phyloP scores from a whole-genome alignment of 2,113 vertebrate species.

The Symphodus melops region DNA sequence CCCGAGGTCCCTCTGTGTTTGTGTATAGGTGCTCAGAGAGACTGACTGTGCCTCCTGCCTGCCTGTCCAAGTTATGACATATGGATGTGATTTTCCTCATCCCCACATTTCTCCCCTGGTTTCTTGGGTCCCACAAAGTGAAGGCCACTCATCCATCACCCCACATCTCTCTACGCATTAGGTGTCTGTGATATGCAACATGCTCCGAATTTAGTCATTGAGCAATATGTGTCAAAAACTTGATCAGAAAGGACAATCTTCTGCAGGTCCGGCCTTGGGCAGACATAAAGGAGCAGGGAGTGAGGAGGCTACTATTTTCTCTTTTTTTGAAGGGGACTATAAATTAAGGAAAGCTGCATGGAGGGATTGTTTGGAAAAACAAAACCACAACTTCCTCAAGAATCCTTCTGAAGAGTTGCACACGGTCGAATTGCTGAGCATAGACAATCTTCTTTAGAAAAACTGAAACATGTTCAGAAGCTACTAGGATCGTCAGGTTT shows the following conservation, averaged over 20 bases:
- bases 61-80: constrained; percentile 69
- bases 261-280: constrained; percentile 9
- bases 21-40: constrained; percentile 48
- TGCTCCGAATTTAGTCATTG: constrained; percentile 20
- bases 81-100: constrained; percentile 80
- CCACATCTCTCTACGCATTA: constrained; percentile 29
- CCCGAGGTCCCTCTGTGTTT: constrained; percentile 31
- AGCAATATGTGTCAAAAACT: constrained; percentile 25
- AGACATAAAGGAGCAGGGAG: constrained; percentile 6
- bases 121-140: constrained; percentile 44
- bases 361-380: constrained; percentile 54
- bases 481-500: constrained; percentile 36
- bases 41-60: constrained; percentile 44
- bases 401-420: constrained; percentile 27
- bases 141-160: constrained; percentile 63
- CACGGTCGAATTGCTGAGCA: constrained; percentile 43
- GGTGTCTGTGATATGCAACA: constrained; percentile 17
- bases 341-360: constrained; percentile 46
- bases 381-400: constrained; percentile 55
- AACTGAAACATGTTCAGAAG: constrained; percentile 54
- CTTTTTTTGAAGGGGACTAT: constrained; percentile 14
- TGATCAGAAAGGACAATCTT: constrained; percentile 11
- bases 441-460: constrained; percentile 52
- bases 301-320: constrained; percentile 3
- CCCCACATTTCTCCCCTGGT: constrained; percentile 64